A percentile compares a stretch with the other conserved stretches of the same genome.
phyloP scores from a whole-genome alignment of 23 tunicate species.

The Phallusia fumigata region DNA sequence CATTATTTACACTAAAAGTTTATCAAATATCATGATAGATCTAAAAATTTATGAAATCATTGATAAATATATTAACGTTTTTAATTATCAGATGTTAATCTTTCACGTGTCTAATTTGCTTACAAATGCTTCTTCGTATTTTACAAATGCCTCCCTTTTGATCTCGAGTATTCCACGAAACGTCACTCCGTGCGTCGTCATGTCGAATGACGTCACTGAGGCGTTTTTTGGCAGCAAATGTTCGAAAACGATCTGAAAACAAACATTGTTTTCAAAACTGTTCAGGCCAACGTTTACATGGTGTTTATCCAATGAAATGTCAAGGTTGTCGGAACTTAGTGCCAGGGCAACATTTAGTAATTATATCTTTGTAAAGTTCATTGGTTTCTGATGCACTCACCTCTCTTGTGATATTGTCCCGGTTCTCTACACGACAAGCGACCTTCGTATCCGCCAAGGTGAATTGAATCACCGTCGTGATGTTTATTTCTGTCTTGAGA shows the following conservation, averaged over 20 bases:
- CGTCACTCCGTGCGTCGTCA: conserved; percentile 28
- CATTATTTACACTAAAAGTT: background rate
- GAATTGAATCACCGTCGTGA: conserved; percentile 33
- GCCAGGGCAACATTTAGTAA: too few species aligned
- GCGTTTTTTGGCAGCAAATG: conserved; percentile 30
- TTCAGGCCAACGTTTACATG: background rate
- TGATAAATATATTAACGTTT: background rate
- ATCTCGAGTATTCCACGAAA: conserved; percentile 30
- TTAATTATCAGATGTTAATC: too few species aligned
- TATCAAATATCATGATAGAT: too few species aligned
- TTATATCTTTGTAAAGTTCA: too few species aligned
- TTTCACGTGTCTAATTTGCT: too few species aligned
- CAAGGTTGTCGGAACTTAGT: too few species aligned
- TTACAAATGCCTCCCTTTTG: conserved; percentile 17
- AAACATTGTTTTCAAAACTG: background rate
- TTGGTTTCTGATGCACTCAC: conserved; percentile 11
- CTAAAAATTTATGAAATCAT: too few species aligned
- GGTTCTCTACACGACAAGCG: conserved; percentile 22
- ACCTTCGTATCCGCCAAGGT: conserved; percentile 36
- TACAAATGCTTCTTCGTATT: conserved; percentile 25
- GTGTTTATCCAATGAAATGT: too few species aligned
- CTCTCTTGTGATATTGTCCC: conserved; percentile 35
- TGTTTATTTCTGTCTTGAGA: conserved; percentile 26
- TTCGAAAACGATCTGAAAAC: conserved; percentile 21
- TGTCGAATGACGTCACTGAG: conserved; percentile 19